These are phyloP conservation scores for Ceratina australensis DNA, from an alignment of 1,140 invertebrate genomes.

Conservation along the genomic window DNA sequence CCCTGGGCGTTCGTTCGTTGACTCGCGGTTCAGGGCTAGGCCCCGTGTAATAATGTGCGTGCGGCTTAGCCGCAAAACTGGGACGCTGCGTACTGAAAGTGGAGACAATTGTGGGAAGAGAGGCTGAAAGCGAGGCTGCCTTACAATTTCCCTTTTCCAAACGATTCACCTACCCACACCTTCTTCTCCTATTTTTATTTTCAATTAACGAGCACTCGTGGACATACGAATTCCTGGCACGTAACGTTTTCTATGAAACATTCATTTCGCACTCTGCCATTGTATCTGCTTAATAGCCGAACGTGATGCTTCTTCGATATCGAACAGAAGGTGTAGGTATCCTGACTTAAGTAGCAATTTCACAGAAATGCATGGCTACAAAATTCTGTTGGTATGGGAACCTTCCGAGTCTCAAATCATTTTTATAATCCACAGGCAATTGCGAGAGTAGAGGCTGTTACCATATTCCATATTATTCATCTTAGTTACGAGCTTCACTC, in stretches of 20 bases:
- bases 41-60: slow-evolving; percentile 41
- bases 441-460: slow-evolving; percentile 27
- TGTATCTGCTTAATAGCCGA: neutral
- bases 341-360: neutral
- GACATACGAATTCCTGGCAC: neutral
- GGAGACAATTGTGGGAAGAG: slow-evolving; percentile 56
- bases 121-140: slow-evolving; percentile 34
- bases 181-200: neutral
- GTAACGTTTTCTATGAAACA: neutral
- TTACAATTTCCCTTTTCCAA: too few species aligned
- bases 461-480: too few species aligned
- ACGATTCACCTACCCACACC: neutral
- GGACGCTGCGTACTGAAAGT: slow-evolving; percentile 52
- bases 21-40: slow-evolving; percentile 57
- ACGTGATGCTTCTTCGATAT: slow-evolving; percentile 4
- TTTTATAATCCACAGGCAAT: too few species aligned
- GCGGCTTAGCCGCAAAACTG: slow-evolving; percentile 48
- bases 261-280: neutral
- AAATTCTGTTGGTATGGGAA: too few species aligned
- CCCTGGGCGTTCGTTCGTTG: slow-evolving; percentile 53
- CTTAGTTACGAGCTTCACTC: too few species aligned
- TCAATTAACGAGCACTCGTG: slow-evolving; percentile 3
- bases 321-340: neutral
- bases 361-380: neutral
- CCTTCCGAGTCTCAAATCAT: too few species aligned